Evolutionary conservation across 2,888 invertebrate genomes (phyloP), one percentile per base, ranked within the genome.

Genomic region (Nineta flava): DNA sequence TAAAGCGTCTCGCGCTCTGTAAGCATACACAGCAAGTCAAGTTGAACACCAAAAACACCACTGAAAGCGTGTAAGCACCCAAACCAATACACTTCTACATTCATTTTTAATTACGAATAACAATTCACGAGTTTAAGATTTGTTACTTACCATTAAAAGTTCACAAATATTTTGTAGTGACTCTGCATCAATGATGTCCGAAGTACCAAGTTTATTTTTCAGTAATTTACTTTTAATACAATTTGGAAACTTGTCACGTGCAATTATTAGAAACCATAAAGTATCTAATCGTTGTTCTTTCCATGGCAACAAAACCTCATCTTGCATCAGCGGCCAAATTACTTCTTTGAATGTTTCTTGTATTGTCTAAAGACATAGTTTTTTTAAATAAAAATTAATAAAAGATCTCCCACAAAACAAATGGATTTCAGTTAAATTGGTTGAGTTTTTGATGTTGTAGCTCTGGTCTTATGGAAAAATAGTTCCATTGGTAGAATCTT

Each of bases 231-330:
- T 70, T 12, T 74, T 74, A 38, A 78, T 65, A 4, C 73, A 55
- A 3, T 59, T 58, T 2, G 75, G 73, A 63, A 68, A 74, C 53
- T 68, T 69, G n/a, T 63, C 58, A 49, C 62, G 62, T 2, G 63
- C 55, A 9, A 57, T 58, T 54, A 81, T 62, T 4, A 85, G 62
- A 49, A 79, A 72, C 59, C 81, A 76, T 5, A 85, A 65, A 2
- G 76, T 74, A 61, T 84, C 81, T 16, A 84, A 64, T 26, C 68
- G 73, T 56, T 83, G 80, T 48, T 81, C 79, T 12, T 71, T 63
- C 66, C 81, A 74, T 9, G 77, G 73, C 57, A 78, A 79, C 40
- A 72, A 71, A 49, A 83, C 66, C 58, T 79, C 76, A 49, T 67
- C 64, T 57, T 77, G 72, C 40, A 85, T 59, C 45, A 74, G 57